Conservation (phyloP, 2,113 vertebrate species). For the Pelvicachromis taeniatus region DNA sequence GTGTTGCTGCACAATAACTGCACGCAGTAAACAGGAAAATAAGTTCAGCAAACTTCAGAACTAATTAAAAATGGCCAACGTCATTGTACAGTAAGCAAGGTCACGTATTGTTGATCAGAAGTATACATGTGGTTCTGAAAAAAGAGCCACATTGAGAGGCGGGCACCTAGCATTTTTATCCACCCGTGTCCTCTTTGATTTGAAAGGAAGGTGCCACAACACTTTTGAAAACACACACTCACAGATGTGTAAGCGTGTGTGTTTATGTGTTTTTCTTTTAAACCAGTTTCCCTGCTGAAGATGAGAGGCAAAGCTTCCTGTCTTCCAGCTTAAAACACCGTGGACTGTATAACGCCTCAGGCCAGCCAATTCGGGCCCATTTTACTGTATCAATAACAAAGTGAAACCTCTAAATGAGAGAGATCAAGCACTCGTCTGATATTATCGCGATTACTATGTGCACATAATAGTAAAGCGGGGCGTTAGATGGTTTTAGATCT, state of each 20-base stretch:
- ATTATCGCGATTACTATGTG: slow-evolving; percentile 50
- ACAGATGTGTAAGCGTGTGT: background rate
- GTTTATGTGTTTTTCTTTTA: background rate
- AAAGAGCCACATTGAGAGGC: background rate
- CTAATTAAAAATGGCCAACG: background rate
- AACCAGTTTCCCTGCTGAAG: background rate
- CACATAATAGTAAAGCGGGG: slow-evolving; percentile 29
- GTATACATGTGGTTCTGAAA: too few species aligned
- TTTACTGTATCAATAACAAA: slow-evolving; percentile 62
- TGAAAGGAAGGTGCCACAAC: slow-evolving; percentile 32
- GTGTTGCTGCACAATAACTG: background rate
- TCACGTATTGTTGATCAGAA: background rate
- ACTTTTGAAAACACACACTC: background rate
- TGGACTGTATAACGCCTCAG: background rate
- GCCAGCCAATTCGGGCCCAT: slow-evolving; percentile 28
- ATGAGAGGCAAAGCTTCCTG: slow-evolving; percentile 23
- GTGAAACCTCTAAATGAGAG: slow-evolving; percentile 50
- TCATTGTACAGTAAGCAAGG: background rate
- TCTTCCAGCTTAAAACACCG: slow-evolving; percentile 32
- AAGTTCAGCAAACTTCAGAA: background rate
- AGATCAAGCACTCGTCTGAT: slow-evolving; percentile 57
- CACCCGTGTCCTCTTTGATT: slow-evolving; percentile 17
- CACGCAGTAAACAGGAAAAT: background rate
- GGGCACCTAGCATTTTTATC: background rate
- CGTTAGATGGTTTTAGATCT: slow-evolving; percentile 45